Base-by-base conservation (phyloP, 1,140 invertebrate species). In the Drosophila sulfurigaster region DNA sequence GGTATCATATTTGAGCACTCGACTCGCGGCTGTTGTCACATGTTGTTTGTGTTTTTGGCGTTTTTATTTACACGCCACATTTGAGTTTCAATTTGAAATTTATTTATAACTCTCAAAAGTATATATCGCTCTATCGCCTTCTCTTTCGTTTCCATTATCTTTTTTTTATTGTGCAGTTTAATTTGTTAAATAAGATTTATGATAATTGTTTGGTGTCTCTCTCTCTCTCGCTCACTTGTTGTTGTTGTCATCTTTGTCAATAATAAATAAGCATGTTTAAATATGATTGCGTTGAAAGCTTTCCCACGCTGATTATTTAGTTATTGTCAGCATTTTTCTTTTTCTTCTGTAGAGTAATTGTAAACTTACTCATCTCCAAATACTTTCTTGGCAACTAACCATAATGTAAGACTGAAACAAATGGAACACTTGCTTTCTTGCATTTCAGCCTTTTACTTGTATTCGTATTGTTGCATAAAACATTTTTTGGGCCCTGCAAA, bases 111-210 rank as follows among this genome's bases (percentile, higher is more conserved):
- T 41, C 43, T 64, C 8, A 7, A 38, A 38, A 38, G 35, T 32
- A 32, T 7, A 32, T 32, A 32, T 32, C 30, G 5, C 59, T 15
- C 5, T 32, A 32, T 32, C 30, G 5, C 59, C 11, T 7, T 62
- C 28, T 20, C n/a, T 41, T 8, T 54, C 52, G 25, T 1, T 46
- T 43, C 28, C 30, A 69, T 63, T 66, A 48, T 65, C 48, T 13
- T 41, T 45, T 25, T 25, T 25, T 59, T 60, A 15, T 59, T 60
- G 80, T 75, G 28, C 35, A 59, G 32, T 76, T 87, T 67, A 87
- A 87, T 87, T 88, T 88, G 82, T 79, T 79, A 54, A 80, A 78
- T 88, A 56, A 57, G 78, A 82, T 88, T 78, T 87, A 88, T 82
- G 72, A 74, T 74, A 82, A 82, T 87, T 82, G 75, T 52, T 7